Base-by-base conservation (phyloP, 1,140 invertebrate genomes). In the Bombus confusus region DNA sequence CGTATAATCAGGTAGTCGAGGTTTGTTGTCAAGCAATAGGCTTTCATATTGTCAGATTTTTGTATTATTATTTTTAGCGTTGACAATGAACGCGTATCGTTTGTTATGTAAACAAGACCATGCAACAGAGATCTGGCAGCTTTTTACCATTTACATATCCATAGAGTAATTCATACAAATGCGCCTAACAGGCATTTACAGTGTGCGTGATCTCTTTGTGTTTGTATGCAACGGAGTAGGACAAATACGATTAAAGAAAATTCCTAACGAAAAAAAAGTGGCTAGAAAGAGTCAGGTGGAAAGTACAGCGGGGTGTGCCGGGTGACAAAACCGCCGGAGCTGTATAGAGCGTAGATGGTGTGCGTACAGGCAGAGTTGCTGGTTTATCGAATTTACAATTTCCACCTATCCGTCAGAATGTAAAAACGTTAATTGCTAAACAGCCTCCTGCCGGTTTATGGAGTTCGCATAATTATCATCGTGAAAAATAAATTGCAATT, bases 301-400 rank as follows among this genome's bases (percentile, higher is more conserved):
- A 69, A 34, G 80, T 52, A 10, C 13, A 47, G 64, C 59, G 68
- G 83, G 76, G 76, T 89, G 82, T 85, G 80, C 79, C 88, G 78
- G 80, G 34, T 85, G 83, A 87, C 75, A 90, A 90, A 83, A 72
- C 39, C 47, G 72, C 22, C 18, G 47, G 1, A 1, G 22, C 47
- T 0, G 18, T 52, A 22, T 3, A 52, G 18, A 52, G 1, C 47
- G 47, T 84, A 37, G 47, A 41, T 75, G 62, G 37, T 76, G 41
- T 57, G 69, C 34, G 78, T 83, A 68, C 39, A 39, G 57, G 37
- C 69, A 90, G 87, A 28, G 77, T 69, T 82, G 73, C 80, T 90
- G 89, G 76, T 83, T 64, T 68, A 28, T 47, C 9, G 41, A 74
- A 75, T 69, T 59, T 52, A 52, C 69, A 68, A 75, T 75, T 39